Evolutionary conservation across 2,113 vertebrate genomes (phyloP).

Genomic region (Machaerirhynchus nigripectus): DNA sequence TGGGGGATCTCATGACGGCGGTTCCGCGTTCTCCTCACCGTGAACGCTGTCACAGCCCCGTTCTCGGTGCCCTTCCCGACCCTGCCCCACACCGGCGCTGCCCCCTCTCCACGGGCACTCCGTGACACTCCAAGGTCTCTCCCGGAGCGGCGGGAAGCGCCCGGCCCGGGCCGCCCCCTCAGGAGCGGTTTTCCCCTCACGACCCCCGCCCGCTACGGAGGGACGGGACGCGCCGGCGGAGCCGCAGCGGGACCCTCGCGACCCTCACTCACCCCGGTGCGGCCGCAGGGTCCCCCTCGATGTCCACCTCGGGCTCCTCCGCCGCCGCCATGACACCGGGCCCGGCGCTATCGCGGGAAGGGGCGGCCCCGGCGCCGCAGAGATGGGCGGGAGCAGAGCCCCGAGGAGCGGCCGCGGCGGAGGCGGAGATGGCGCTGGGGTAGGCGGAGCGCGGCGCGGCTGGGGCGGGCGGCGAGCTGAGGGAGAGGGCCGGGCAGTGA

Average conservation of each 20-base stretch:
- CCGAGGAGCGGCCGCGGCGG: background rate
- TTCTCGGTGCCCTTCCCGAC: fast-evolving
- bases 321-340: constrained; percentile 76
- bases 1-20: fast-evolving
- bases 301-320: constrained; percentile 88
- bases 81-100: background rate
- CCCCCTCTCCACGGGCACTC: background rate
- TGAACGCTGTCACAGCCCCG: background rate
- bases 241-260: background rate
- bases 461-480: background rate
- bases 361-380: background rate
- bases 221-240: fast-evolving
- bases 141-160: background rate
- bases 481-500: fast-evolving
- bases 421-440: constrained; percentile 9
- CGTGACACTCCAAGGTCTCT: background rate
- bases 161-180: background rate
- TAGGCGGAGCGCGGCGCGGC: background rate
- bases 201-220: background rate
- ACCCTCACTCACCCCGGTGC: constrained; percentile 40
- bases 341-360: background rate
- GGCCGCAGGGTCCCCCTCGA: constrained; percentile 84
- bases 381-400: background rate
- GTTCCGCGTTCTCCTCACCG: background rate
- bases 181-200: background rate